Conservation (phyloP, 2,113 vertebrate genomes). For the Paramormyrops kingsleyae region DNA sequence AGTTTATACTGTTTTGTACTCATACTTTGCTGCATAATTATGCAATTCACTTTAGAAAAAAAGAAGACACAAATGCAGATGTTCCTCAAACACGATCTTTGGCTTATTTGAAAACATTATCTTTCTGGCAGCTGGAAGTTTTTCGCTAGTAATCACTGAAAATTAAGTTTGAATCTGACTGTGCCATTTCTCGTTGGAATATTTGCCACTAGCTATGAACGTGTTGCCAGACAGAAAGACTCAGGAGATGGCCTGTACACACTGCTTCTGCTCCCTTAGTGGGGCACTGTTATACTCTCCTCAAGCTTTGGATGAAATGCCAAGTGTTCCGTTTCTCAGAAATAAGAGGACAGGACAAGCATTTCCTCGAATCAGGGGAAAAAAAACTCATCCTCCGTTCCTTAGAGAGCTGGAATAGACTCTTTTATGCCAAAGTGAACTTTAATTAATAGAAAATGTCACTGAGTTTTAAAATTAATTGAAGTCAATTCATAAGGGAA, state of each 20-base stretch:
- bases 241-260: not conserved
- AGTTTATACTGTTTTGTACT: not conserved
- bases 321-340: not conserved
- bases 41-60: not conserved
- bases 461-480: not conserved
- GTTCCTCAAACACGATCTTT: not conserved
- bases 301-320: not conserved
- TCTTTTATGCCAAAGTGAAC: not conserved
- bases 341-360: not conserved
- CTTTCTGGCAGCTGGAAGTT: not conserved
- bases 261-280: not conserved
- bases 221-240: not conserved
- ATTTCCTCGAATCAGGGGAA: not conserved
- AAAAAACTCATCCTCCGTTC: not conserved
- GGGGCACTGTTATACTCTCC: not conserved
- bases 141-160: not conserved
- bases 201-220: not conserved
- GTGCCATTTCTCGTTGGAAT: not conserved
- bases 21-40: not conserved
- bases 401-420: not conserved
- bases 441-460: constrained; percentile 1
- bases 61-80: not conserved
- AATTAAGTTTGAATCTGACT: not conserved
- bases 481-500: not conserved
- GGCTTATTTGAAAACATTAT: not conserved